These are phyloP conservation scores for Cydia amplana DNA, from an alignment of 1,140 invertebrate genomes.

Conservation along the genomic window DNA sequence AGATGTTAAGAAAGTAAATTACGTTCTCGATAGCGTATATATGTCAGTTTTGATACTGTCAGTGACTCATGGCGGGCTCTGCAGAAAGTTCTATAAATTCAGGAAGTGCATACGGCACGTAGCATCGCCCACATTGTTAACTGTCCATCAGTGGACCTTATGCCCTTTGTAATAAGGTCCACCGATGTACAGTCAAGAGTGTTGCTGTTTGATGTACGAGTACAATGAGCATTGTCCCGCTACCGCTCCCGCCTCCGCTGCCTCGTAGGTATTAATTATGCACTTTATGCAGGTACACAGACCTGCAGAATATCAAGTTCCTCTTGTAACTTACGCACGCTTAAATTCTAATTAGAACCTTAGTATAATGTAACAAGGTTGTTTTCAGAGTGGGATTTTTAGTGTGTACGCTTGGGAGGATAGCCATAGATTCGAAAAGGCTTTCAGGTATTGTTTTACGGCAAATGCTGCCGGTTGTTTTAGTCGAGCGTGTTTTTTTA, in stretches of 20 bases:
- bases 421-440: background rate
- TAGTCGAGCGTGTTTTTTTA: background rate
- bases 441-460: slow-evolving; percentile 11
- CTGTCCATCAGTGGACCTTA: no score
- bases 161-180: no score
- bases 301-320: slow-evolving; percentile 21
- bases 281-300: no score
- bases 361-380: background rate
- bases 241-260: background rate
- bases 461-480: background rate
- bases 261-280: slow-evolving; percentile 20
- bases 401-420: background rate
- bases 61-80: no score
- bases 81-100: slow-evolving; percentile 10
- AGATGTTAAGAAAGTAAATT: no score
- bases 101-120: slow-evolving; percentile 10
- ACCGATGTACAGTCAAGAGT: no score
- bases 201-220: no score
- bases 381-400: background rate
- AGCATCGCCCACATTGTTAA: no score
- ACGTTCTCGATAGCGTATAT: no score
- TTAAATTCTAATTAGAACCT: background rate
- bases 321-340: background rate
- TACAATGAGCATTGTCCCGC: background rate
- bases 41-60: no score